A percentile compares a stretch with the other conserved stretches of the same genome.
phyloP scores from a whole-genome alignment of 2,797 vertebrate genomes.

The Naso thynnoides region DNA sequence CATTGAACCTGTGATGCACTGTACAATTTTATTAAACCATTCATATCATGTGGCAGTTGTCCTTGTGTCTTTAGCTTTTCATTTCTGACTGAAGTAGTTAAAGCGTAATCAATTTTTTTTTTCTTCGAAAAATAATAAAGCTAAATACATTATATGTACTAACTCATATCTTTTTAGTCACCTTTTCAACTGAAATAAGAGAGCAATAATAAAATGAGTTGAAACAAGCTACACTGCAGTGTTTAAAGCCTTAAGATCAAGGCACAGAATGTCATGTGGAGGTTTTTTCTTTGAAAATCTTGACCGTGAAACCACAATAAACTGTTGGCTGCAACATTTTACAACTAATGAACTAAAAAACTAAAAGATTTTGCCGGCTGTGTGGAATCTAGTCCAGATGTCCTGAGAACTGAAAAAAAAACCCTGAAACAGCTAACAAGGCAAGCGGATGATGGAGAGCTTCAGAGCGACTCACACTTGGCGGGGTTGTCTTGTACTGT shows the following conservation, averaged over 20 bases:
- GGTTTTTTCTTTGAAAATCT: neutral
- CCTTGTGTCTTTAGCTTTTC: constrained; percentile 21
- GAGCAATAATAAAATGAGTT: neutral
- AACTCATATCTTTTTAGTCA: neutral
- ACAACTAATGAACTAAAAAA: neutral
- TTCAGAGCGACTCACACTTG: too few species aligned
- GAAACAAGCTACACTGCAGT: neutral
- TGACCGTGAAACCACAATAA: neutral
- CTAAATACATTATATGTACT: neutral
- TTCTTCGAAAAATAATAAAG: neutral
- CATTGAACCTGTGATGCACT: constrained; percentile 53
- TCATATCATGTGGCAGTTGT: constrained; percentile 14
- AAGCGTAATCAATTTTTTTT: neutral
- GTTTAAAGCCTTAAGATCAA: neutral
- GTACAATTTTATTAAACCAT: constrained; percentile 71
- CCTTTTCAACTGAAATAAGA: neutral
- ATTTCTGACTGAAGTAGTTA: neutral
- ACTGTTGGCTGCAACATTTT: neutral
- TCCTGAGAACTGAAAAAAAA: neutral
- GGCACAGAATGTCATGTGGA: too few species aligned
- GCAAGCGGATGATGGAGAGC: too few species aligned
- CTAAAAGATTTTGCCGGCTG: neutral
- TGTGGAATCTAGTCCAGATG: neutral
- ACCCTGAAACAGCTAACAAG: neutral
- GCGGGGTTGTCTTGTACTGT: too few species aligned